Evolutionary conservation across 1,140 invertebrate genomes (phyloP), one percentile per base, ranked within the genome.

Genomic region (Anoplophora glabripennis): DNA sequence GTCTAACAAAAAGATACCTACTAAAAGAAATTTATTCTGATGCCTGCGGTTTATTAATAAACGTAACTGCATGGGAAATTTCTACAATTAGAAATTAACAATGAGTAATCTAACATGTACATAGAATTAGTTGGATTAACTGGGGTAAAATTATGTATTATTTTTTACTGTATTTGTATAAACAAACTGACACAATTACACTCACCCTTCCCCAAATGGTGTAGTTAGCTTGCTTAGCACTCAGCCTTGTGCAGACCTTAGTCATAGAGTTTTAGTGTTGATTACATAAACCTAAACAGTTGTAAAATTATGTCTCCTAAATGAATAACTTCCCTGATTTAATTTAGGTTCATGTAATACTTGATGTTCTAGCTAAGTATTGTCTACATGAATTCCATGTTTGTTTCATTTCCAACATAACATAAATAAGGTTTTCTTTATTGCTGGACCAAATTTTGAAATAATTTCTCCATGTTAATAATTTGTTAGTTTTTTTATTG

Each of bases 161-260:
- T 49, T 49, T 40, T 34, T 53, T 40, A 38, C 12, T 35, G 14
- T n/a, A 57, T 57, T 37, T 41, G 12, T 38, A 47, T 42, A 52
- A 58, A 58, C 56, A 58, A 59, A 57, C 54, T 37, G 62, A 64
- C 57, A 69, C 67, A 62, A 59, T 64, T 60, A 66, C 59, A 63
- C 58, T 52, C 49, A 54, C 59, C 58, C 53, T 63, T 51, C 44
- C 53, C 57, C 61, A 28, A 56, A 9, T 59, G 48, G 65, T 61
- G 65, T 67, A 63, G 67, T 5, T 56, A 58, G 66, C 63, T 69
- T 69, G 71, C 71, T 71, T 70, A 64, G 68, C 71, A 72, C 63
- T 61, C 52, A 49, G 62, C 59, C 61, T 61, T 54, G 40, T 58
- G 40, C 12, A 28, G 55, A 40, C 53, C 62, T 57, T 58, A 58